These are phyloP conservation scores for Rhizomys pruinosus DNA, from an alignment of 2,113 vertebrate genomes.

Conservation along the genomic window DNA sequence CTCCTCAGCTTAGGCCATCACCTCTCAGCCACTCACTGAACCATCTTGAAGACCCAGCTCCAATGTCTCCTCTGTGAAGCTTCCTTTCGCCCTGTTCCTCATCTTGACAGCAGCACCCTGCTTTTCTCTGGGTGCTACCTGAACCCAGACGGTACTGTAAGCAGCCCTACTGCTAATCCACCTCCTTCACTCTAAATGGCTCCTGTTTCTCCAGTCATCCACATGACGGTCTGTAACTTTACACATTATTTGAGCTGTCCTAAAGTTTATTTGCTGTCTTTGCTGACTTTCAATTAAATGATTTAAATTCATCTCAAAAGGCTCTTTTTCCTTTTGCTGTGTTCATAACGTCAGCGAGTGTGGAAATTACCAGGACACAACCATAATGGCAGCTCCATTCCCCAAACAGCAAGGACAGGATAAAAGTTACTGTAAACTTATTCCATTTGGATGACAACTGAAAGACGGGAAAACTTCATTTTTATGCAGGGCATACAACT, in stretches of 20 bases:
- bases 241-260: not conserved
- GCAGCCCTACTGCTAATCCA: too few relatives aligned
- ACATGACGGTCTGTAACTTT: not conserved
- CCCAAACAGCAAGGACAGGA: not conserved
- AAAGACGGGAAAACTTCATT: not conserved
- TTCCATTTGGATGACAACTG: conserved; percentile 23
- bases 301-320: conserved; percentile 48
- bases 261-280: conserved; percentile 2
- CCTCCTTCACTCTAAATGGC: not conserved
- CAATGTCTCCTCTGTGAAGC: not conserved
- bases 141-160: not conserved
- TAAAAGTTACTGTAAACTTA: not conserved
- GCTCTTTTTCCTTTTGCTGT: not conserved
- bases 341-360: not conserved
- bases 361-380: not conserved
- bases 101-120: not conserved
- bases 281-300: conserved; percentile 50
- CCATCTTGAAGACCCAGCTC: not conserved
- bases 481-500: conserved; percentile 1
- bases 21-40: not conserved
- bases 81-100: not conserved
- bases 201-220: not conserved
- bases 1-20: not conserved
- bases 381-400: conserved; percentile 31
- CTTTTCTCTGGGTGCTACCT: not conserved